These are phyloP conservation scores for Rhamnusium bicolor DNA, from an alignment of 2,888 invertebrate genomes.

Conservation along the genomic window DNA sequence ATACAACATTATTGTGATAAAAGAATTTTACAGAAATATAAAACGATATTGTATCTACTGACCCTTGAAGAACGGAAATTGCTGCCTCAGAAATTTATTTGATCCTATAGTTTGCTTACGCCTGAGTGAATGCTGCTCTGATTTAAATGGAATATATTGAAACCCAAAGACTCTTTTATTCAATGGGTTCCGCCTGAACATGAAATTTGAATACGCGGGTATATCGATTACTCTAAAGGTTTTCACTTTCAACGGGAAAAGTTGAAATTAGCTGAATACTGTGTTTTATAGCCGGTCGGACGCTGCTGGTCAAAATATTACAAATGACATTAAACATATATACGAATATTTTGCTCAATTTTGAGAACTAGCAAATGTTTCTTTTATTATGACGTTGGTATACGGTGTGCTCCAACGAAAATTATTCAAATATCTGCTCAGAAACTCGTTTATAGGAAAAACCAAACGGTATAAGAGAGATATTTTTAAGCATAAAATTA, in stretches of 20 bases:
- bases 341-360: too few species aligned
- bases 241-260: background rate
- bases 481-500: too few species aligned
- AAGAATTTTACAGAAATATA: background rate
- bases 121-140: background rate
- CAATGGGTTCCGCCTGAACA: background rate
- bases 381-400: too few species aligned
- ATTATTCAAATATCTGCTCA: too few species aligned
- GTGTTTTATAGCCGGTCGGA: background rate
- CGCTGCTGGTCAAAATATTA: background rate
- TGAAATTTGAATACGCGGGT: background rate
- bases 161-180: background rate
- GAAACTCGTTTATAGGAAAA: too few species aligned
- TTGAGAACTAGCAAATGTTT: too few species aligned
- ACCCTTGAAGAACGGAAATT: background rate
- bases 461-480: too few species aligned
- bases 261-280: background rate
- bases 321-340: background rate
- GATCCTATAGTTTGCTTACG: background rate
- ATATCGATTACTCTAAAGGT: background rate
- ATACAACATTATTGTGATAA: background rate
- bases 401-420: too few species aligned
- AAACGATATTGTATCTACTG: background rate
- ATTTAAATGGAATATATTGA: constrained; percentile 2
- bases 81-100: background rate